Percentiles rank a stretch among this genome's conserved stretches.
These are phyloP conservation scores for Enteromius mattozi DNA, from an alignment of 2,797 vertebrate species.

Conservation along the genomic window DNA sequence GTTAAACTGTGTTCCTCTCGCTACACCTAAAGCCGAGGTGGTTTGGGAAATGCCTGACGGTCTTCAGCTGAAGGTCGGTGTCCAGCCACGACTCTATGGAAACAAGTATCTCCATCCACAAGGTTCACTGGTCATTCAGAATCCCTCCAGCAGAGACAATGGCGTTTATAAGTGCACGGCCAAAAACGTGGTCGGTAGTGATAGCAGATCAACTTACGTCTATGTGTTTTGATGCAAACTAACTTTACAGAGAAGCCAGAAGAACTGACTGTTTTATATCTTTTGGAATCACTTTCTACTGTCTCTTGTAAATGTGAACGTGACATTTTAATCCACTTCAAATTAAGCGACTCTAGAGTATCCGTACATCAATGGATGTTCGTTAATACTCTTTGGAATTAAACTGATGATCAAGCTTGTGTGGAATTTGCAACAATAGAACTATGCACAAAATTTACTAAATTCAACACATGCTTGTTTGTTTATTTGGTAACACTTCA, in stretches of 20 bases:
- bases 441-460: not conserved
- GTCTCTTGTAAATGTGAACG: slow-evolving; percentile 42
- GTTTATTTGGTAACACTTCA: not conserved
- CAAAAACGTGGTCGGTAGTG: slow-evolving; percentile 88
- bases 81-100: slow-evolving; percentile 86
- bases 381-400: not conserved
- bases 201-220: slow-evolving; percentile 89
- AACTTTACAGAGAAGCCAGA: slow-evolving; percentile 63
- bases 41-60: slow-evolving; percentile 92
- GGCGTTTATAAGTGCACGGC: slow-evolving; percentile 94
- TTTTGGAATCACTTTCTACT: slow-evolving; percentile 46
- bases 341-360: not conserved
- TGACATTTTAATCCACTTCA: not conserved
- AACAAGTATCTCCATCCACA: slow-evolving; percentile 90
- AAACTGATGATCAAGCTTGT: not conserved
- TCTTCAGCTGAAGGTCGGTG: slow-evolving; percentile 79
- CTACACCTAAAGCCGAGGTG: slow-evolving; percentile 87
- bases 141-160: slow-evolving; percentile 81
- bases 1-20: slow-evolving; percentile 86
- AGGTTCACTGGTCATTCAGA: slow-evolving; percentile 89
- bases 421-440: not conserved
- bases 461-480: not conserved
- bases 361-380: not conserved
- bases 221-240: slow-evolving; percentile 84
- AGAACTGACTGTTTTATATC: slow-evolving; percentile 74